Evolutionary conservation across 1,140 invertebrate genomes (phyloP), one percentile per base, ranked within the genome.

Genomic region (Acyrthosiphon pisum): DNA sequence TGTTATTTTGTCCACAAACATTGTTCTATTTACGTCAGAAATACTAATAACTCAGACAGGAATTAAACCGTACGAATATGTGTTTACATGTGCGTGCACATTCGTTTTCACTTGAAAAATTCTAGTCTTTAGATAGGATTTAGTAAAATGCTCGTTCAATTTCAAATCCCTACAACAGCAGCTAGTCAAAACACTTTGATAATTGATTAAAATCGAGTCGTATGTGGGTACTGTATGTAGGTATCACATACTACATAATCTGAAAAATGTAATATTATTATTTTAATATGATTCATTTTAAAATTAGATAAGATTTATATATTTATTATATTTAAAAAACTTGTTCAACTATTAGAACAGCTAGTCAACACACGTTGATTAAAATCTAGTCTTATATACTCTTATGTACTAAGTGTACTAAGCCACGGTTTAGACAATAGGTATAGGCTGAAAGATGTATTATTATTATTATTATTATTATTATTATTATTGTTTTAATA

Each of bases 1-100:
- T 86, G 41, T 86, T 41, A 26, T 30, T 86, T 86, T 26, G 2
- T 44, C 23, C 37, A 30, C 41, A 30, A 46, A 26, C 23, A 48
- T 48, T 87, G 26, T 87, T 87, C 30, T 2, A n/a, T 37, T n/a
- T 48, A 48, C 30, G 18, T 87, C 84, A 46, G 44, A 7, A 87
- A 87, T 87, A 87, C 84, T 87, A 87, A 87, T 87, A 48, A 46
- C 35, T 87, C 84, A 48, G 26, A 87, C 44, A n/a, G 26, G 7
- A 87, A 48, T 87, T 87, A 87, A 26, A 86, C 83, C 83, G 41
- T 46, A 41, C 83, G 23, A 86, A 86, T 46, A 30, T 86, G 22
- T 23, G n/a, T 41, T 37, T 41, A 44, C 23, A 37, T 84, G 83
- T 37, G 22, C 37, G 8, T 26, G 41, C 37, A 84, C 23, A 41